A percentile compares a stretch with the other conserved stretches of the same genome.
These are phyloP conservation scores for Drosophila sturtevanti DNA, from an alignment of 1,140 invertebrate genomes.

Conservation along the genomic window DNA sequence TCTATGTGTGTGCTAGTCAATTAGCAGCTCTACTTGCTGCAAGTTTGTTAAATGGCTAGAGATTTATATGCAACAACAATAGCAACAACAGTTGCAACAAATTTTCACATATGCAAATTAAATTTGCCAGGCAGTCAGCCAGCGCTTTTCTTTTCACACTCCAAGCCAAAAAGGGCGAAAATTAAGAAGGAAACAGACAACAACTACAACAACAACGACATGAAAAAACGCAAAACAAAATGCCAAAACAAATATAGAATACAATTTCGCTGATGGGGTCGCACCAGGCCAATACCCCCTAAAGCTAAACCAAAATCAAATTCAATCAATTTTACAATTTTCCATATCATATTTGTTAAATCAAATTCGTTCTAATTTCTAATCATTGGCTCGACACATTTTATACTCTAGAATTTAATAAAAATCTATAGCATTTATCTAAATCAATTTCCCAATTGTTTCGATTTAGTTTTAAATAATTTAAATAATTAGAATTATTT, in stretches of 20 bases:
- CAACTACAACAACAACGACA: slow-evolving; percentile 19
- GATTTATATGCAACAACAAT: slow-evolving; percentile 50
- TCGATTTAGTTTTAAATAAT: too few relatives aligned
- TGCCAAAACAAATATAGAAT: slow-evolving; percentile 37
- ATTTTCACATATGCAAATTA: slow-evolving; percentile 73
- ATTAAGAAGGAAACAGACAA: slow-evolving; percentile 57
- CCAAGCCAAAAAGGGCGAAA: slow-evolving; percentile 55
- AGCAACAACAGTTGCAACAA: slow-evolving; percentile 7
- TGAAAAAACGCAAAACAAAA: slow-evolving; percentile 12
- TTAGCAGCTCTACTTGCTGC: slow-evolving; percentile 68
- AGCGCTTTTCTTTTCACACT: slow-evolving; percentile 65
- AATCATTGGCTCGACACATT: not conserved
- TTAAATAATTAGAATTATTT: too few relatives aligned
- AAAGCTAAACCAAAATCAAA: not conserved
- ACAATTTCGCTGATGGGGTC: not conserved
- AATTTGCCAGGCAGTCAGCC: slow-evolving; percentile 58
- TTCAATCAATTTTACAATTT: not conserved
- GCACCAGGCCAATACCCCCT: not conserved
- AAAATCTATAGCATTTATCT: too few relatives aligned
- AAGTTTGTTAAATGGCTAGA: slow-evolving; percentile 64
- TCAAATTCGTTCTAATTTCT: too few relatives aligned
- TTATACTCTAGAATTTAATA: not conserved
- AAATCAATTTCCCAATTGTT: too few relatives aligned
- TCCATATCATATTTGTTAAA: too few relatives aligned
- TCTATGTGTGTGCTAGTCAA: slow-evolving; percentile 45